Evolutionary conservation across 2,113 vertebrate genomes (phyloP).

Genomic region (Uria lomvia): DNA sequence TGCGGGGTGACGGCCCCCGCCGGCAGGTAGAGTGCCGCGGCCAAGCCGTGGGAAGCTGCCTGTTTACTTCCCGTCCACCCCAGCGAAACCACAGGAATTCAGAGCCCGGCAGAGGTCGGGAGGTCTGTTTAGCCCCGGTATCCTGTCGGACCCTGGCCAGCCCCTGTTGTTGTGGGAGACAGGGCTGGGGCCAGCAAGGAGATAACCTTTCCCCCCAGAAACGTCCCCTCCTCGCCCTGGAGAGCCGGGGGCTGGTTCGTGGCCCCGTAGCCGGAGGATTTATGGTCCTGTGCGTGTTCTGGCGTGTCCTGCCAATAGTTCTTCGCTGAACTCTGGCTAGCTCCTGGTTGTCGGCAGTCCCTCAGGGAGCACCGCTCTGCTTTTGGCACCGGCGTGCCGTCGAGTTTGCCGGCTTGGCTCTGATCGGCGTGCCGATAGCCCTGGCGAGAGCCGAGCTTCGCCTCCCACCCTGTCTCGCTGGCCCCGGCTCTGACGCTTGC

Average conservation of each 20-base stretch:
- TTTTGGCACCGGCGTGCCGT: not conserved
- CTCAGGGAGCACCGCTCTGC: not conserved
- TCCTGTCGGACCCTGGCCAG: not conserved
- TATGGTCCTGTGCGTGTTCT: constrained; percentile 31
- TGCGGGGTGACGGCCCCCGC: not conserved
- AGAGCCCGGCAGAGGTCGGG: not conserved
- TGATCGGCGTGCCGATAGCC: not conserved
- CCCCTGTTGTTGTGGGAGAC: not conserved
- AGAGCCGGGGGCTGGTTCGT: not conserved
- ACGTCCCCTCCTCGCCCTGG: not conserved
- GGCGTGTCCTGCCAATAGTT: constrained; percentile 19
- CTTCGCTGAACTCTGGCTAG: constrained; percentile 29
- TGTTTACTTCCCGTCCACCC: not conserved
- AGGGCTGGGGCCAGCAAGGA: not conserved
- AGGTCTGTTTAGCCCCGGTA: not conserved
- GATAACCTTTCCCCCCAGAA: constrained; percentile 43
- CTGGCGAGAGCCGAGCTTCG: not conserved
- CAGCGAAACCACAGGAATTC: constrained; percentile 31
- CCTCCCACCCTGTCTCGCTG: not conserved
- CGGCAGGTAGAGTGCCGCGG: not conserved
- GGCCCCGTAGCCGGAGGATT: constrained; percentile 24
- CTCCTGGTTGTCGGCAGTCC: not conserved
- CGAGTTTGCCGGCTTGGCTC: not conserved
- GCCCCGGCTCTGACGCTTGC: not conserved
- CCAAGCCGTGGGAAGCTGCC: not conserved